phyloP scores from a whole-genome alignment of 1,140 invertebrate genomes.

The Pseudobourletiella spinata region DNA sequence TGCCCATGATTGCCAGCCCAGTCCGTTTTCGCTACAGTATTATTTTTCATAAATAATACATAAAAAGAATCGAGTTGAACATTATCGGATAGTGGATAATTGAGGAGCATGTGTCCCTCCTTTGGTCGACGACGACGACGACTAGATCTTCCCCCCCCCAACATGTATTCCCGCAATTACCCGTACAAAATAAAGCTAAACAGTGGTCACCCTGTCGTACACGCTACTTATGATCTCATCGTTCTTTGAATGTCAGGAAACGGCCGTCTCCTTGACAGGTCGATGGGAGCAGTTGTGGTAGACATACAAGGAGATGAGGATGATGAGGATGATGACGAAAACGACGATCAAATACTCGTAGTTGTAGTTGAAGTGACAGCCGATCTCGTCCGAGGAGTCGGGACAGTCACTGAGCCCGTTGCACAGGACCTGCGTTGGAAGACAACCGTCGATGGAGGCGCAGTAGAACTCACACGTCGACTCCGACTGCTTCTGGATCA shows the following conservation, averaged over 20 bases:
- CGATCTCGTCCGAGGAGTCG: background rate
- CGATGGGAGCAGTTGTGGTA: background rate
- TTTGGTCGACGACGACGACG: no score
- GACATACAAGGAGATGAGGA: background rate
- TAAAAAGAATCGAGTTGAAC: no score
- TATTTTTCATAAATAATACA: no score
- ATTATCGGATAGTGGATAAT: no score
- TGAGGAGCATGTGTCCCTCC: no score
- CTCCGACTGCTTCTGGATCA: slow-evolving; percentile 4
- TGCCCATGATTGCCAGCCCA: no score
- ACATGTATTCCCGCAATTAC: no score
- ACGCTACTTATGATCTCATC: slow-evolving; percentile 3
- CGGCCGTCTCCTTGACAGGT: background rate
- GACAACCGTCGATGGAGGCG: slow-evolving; percentile 2
- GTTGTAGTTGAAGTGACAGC: slow-evolving; percentile 9
- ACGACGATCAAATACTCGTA: slow-evolving; percentile 1
- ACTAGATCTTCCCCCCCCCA: no score
- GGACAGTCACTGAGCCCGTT: background rate
- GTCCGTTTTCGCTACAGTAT: no score
- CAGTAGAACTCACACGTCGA: slow-evolving; percentile 1
- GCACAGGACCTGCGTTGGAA: background rate
- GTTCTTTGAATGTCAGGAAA: slow-evolving; percentile 13
- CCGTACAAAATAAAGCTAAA: background rate
- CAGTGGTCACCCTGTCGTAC: slow-evolving; percentile 1
- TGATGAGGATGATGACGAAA: background rate